Evolutionary conservation across 2,113 vertebrate genomes (phyloP), one percentile per base, ranked within the genome.

Genomic region (Equus quagga): DNA sequence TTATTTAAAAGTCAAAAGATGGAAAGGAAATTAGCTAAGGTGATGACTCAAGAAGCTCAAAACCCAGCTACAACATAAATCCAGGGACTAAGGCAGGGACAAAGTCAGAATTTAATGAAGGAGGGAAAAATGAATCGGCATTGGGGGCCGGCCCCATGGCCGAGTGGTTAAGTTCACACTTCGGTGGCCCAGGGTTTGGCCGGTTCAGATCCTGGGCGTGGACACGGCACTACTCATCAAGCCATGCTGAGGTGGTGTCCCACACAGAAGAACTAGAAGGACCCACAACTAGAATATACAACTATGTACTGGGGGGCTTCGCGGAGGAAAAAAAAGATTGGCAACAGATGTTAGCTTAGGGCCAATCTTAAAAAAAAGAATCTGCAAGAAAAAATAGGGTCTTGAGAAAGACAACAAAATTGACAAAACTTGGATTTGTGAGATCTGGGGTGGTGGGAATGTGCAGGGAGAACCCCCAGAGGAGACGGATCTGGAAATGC

Each of bases 391-490:
- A 49, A 46, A 54, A 54, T 3, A 10, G 6, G 18, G 12, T n/a
- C 80, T 90, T 44, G 46, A 31, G 41, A 56, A 82, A 60, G 21
- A 26, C n/a, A 46, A 17, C 21, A 62, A 49, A 86, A 64, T 13
- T 1, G 8, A 26, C 12, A 15, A 13, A 15, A 36, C 33, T 76
- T 31, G 80, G 58, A 82, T 44, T 19, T 7, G 60, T 4, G 28
- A 4, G 36, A 0, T 11, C 2, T 6, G 3, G n/a, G 28, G 31
- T 6, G 0, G 3, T 13, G 44, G 0, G 5, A 11, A 36, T 4
- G 44, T 21, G 15, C 46, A 62, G 36, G 72, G 75, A 1, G 19
- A 70, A 19, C 26, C 26, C 5, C 4, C n/a, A 3, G 9, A 23
- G 15, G 62, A 12, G 24, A 13, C 4, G 4, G 56, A 10, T 19